Base-by-base conservation (phyloP, 2,888 invertebrate genomes). In the Sinotaia quadrata region DNA sequence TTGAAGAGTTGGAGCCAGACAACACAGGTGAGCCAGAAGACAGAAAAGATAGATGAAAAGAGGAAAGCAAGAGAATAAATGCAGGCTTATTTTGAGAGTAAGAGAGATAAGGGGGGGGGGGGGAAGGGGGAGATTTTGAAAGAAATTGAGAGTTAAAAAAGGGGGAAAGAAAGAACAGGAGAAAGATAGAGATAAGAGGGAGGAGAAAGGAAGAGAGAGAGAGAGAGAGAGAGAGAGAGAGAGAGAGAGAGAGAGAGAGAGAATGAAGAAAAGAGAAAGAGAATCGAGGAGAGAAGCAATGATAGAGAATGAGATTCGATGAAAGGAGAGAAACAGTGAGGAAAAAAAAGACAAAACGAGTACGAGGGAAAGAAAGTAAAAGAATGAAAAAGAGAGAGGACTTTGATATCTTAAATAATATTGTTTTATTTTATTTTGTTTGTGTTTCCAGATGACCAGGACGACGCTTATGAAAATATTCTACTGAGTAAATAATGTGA, bases 1-100 rank as follows among this genome's bases (percentile, higher is more conserved):
- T 63, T n/a, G 54, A 56, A 3, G 54, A 41, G n/a, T 44, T 31
- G 21, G 54, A 56, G 33, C 31, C 41, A 4, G 63, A 63, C 21
- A 63, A 63, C 10, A 54, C 63, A 33, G 63, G 63, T 63, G 33
- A 15, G 34, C n/a, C 21, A 3, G n/a, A 10, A 15, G 3, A 12
- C 10, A 31, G 7, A 12, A 4, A 12, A 10, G 36, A 18, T 24
- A 4, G 52, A 4, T 15, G 12, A 44, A 29, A n/a, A n/a, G n/a
- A n/a, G n/a, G n/a, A n/a, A n/a, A n/a, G n/a, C n/a, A n/a, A n/a
- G n/a, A n/a, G n/a, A n/a, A n/a, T n/a, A n/a, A n/a, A n/a, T n/a
- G n/a, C n/a, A n/a, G n/a, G n/a, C n/a, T n/a, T n/a, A n/a, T n/a
- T n/a, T 8, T 10, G 21, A 10, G 24, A 4, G 21, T 24, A 31